Evolutionary conservation across 1,140 invertebrate genomes (phyloP), one percentile per base, ranked within the genome.

Genomic region (Archivesica marissinica): DNA sequence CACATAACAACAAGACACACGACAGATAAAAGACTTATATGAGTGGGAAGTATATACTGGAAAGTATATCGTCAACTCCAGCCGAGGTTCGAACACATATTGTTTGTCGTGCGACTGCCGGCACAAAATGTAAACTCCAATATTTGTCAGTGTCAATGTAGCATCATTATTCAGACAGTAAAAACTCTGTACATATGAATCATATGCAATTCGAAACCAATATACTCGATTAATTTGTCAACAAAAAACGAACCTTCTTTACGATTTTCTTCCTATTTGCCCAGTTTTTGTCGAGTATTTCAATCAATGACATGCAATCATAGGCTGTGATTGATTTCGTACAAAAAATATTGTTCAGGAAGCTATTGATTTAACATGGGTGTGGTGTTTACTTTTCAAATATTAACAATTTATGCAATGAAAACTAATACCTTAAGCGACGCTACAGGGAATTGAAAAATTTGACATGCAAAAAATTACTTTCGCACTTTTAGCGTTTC

Each of bases 371-470:
- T 47, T 50, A 47, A 72, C 41, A 50, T 30, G 68, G 68, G 68
- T 44, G 68, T 72, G 68, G 68, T 72, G 41, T 72, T 72, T 72
- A 72, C 41, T 3, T 72, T 72, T 72, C 28, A 52, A n/a, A 72
- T 47, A 72, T 30, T 44, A 30, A 50, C 20, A 44, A 33, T 13
- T 13, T 50, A 28, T 20, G 4, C 33, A 17, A 72, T 50, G 68
- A 72, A 72, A 72, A 1, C 23, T 50, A 47, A 47, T 47, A 47
- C 41, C 59, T 64, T 6, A 35, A 28, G 59, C 38, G 59, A 64
- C 28, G 30, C 38, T 7, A 64, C 59, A 33, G n/a, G 25, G 59
- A 35, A 35, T 64, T 64, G 15, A 1, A 64, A 64, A 64, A 25
- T 64, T 20, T 64, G 59, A 64, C 59, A 64, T 6, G 30, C n/a